phyloP scores from a whole-genome alignment of 2,888 invertebrate species.

The Thereva unica region DNA sequence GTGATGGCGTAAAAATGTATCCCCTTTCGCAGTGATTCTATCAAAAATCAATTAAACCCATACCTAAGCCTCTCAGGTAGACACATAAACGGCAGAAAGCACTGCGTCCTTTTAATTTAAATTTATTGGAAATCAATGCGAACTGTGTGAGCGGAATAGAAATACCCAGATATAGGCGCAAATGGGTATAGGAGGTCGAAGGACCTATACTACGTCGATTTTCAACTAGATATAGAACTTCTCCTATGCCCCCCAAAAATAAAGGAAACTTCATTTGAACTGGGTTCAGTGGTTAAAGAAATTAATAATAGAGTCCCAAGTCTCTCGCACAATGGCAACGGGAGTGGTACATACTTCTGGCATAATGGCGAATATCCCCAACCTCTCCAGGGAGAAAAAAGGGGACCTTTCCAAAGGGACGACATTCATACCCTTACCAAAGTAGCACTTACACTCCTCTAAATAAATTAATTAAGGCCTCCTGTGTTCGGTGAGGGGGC shows the following conservation, averaged over 20 bases:
- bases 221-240: conserved; percentile 15
- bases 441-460: conserved; percentile 4
- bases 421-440: background rate
- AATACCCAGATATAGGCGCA: too few relatives aligned
- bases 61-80: conserved; percentile 11
- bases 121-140: conserved; percentile 9
- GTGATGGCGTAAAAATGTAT: conserved; percentile 2
- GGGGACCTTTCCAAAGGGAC: background rate
- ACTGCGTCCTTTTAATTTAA: conserved; percentile 18
- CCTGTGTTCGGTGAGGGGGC: too few relatives aligned
- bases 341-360: too few relatives aligned
- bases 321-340: conserved; percentile 3
- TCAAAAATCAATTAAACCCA: conserved; percentile 32
- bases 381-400: conserved; percentile 2
- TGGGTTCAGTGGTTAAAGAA: conserved; percentile 19
- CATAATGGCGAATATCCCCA: too few relatives aligned
- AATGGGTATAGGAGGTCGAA: too few relatives aligned
- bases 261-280: conserved; percentile 13
- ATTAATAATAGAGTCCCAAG: conserved; percentile 3
- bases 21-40: conserved; percentile 10
- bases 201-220: background rate
- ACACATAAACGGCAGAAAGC: background rate
- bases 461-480: conserved; percentile 24
- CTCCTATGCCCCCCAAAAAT: background rate
- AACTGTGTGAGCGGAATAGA: background rate